Base-by-base conservation (phyloP, 2,888 invertebrate species). In the Caenorhabditis sp. region DNA sequence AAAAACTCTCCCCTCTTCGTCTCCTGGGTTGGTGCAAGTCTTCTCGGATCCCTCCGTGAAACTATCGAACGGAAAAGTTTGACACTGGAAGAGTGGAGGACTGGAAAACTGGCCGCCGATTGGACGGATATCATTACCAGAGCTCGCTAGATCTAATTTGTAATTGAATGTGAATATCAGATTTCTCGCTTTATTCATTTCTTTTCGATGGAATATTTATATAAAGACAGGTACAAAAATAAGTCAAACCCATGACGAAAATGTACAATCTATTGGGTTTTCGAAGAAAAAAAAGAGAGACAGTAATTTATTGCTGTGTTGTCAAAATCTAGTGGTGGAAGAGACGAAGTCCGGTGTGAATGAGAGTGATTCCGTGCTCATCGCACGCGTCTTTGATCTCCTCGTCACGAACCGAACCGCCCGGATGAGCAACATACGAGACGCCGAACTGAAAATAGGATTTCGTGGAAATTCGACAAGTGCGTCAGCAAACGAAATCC, bases 391-490 rank as follows among this genome's bases (percentile, higher is more conserved):
- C 94, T 85, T 96, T 95, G 10, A 99, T 96, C 86, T 95, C 95
- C 70, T 95, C 94, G 92, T 99, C 98, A 92, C 97, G 98, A 88
- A 95, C 96, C 1, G 98, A 98, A 12, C 98, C 98, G 0, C 96
- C 94, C 14, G 98, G 98, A 92, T 97, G 96, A 72, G 95, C 97
- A 88, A 99, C 96, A 93, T 95, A 98, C 63, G 95, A 94, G 24
- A 97, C 98, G 22, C 98, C 98, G 92, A 96, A 96, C 97, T 98
- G 94, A 41, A 94, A 94, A 69, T 14, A n/a, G n/a, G 5, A 64
- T 58, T 31, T 8, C 0, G 16, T 22, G 12, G 26, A 26, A 8
- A 41, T 41, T 41, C 10, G 38, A 16, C 7, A n/a, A 58, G 58
- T 31, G 31, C 58, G 58, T 31, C 58, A 58, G 38, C 6, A 38